These are phyloP conservation scores for Ditula angustiorana DNA, from an alignment of 2,888 invertebrate species.

Conservation along the genomic window DNA sequence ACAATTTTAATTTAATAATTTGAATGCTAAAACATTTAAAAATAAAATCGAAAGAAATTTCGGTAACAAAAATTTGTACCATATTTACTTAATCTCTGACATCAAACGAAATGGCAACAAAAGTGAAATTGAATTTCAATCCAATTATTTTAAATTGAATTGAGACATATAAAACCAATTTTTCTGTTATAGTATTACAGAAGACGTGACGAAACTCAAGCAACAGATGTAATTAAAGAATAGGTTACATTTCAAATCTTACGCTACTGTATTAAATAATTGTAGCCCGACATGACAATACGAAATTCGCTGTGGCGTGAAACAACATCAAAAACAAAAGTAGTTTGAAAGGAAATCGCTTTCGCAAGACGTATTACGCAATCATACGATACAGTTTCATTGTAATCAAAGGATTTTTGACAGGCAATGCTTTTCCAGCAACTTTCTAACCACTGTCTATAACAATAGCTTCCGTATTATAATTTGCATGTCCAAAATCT, in stretches of 20 bases:
- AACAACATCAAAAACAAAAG: slow-evolving; percentile 24
- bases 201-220: neutral
- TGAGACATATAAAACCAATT: too few species aligned
- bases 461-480: neutral
- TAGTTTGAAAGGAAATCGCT: slow-evolving; percentile 29
- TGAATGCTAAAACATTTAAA: too few species aligned
- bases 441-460: slow-evolving; percentile 14
- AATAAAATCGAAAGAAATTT: too few species aligned
- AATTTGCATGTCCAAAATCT: neutral
- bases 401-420: slow-evolving; percentile 6
- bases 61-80: too few species aligned
- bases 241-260: neutral
- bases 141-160: too few species aligned
- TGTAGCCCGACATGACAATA: slow-evolving; percentile 2
- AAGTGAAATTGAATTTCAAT: too few species aligned
- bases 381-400: slow-evolving; percentile 10
- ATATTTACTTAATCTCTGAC: too few species aligned
- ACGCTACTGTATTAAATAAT: neutral
- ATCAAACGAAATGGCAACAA: too few species aligned
- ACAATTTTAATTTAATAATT: too few species aligned
- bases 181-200: too few species aligned
- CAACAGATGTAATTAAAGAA: neutral
- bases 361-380: slow-evolving; percentile 33
- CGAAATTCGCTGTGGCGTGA: slow-evolving; percentile 37
- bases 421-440: neutral